A percentile compares a stretch with the other conserved stretches of the same genome.
phyloP scores from a whole-genome alignment of 2,888 invertebrate genomes.

The Xestia xanthographa region DNA sequence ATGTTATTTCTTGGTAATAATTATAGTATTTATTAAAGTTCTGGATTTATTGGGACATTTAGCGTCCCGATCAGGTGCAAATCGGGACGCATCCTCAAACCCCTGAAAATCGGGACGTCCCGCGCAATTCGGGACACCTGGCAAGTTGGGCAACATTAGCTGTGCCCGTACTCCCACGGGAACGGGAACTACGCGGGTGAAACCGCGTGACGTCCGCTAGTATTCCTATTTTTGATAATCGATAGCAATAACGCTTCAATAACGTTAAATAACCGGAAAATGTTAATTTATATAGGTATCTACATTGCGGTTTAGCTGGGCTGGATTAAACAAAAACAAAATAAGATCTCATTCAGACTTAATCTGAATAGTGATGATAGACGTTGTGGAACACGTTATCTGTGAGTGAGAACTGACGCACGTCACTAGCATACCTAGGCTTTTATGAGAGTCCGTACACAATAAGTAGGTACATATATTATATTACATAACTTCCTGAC shows the following conservation, averaged over 20 bases:
- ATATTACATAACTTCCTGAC: constrained; percentile 29
- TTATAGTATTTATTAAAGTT: too few relatives aligned
- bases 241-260: background rate
- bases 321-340: background rate
- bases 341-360: too few relatives aligned
- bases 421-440: constrained; percentile 15
- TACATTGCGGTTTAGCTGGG: background rate
- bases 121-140: too few relatives aligned
- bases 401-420: constrained; percentile 16
- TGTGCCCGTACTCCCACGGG: too few relatives aligned
- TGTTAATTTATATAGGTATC: background rate
- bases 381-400: background rate
- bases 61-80: too few relatives aligned
- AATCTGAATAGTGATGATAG: background rate
- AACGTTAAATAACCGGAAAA: background rate
- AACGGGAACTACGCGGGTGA: too few relatives aligned
- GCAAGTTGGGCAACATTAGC: too few relatives aligned
- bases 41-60: too few relatives aligned
- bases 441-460: constrained; percentile 15
- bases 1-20: too few relatives aligned
- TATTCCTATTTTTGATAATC: background rate
- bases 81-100: too few relatives aligned
- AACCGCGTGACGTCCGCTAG: too few relatives aligned
- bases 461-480: background rate
- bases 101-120: too few relatives aligned